Evolutionary conservation across 2,888 invertebrate species (phyloP).

Genomic region (Philaethria dido): DNA sequence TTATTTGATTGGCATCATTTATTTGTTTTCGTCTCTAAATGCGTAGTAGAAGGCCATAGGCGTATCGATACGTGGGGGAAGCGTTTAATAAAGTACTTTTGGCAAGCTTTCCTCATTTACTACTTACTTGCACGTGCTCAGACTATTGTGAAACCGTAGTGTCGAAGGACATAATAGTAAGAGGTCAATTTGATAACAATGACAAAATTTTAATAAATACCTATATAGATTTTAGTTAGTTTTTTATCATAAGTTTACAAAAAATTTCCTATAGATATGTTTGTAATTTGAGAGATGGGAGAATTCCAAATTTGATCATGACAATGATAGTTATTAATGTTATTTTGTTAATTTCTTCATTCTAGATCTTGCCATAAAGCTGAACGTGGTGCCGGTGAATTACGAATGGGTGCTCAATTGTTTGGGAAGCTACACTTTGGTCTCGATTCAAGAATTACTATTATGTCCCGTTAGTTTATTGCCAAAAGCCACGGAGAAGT

Average conservation of each 20-base stretch:
- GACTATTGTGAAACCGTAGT: slow-evolving; percentile 2
- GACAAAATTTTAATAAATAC: background rate
- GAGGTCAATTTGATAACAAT: background rate
- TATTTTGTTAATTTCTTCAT: slow-evolving; percentile 17
- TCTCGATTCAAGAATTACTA: slow-evolving; percentile 62
- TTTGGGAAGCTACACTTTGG: slow-evolving; percentile 65
- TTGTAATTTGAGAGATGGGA: no score
- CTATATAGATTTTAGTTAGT: no score
- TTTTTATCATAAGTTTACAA: no score
- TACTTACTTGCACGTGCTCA: slow-evolving; percentile 16
- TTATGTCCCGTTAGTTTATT: slow-evolving; percentile 62
- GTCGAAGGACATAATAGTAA: background rate
- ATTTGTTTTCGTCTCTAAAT: slow-evolving; percentile 5
- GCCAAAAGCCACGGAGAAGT: slow-evolving; percentile 51
- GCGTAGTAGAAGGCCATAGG: slow-evolving; percentile 11
- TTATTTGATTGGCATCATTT: slow-evolving; percentile 17
- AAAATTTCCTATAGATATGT: no score
- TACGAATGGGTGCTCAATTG: slow-evolving; percentile 80
- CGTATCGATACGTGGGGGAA: slow-evolving; percentile 8
- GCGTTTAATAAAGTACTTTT: slow-evolving; percentile 4
- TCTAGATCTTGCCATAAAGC: slow-evolving; percentile 70
- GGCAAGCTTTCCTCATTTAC: slow-evolving; percentile 22
- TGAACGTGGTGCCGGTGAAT: slow-evolving; percentile 72
- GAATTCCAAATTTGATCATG: no score
- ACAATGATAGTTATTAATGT: no score